Evolutionary conservation across 2,113 vertebrate genomes (phyloP), one percentile per base, ranked within the genome.

Genomic region (Perognathus longimembris): DNA sequence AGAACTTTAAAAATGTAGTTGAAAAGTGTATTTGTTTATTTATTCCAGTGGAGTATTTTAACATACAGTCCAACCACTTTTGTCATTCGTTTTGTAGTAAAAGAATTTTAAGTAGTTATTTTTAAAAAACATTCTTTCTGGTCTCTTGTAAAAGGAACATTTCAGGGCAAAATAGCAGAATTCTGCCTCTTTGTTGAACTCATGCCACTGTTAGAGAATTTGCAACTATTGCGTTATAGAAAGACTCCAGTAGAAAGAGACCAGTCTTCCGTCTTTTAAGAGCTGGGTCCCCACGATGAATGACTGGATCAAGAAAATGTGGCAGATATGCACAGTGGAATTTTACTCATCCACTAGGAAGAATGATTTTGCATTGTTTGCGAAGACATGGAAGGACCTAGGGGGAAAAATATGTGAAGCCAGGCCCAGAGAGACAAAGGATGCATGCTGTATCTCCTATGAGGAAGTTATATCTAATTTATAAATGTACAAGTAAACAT

Each of bases 241-340:
- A 63, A 89, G 59, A 70, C 17, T 8, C 22, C 42, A 54, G 15
- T 40, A 81, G 69, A 89, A 63, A 89, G 59, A 70, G 22, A 8
- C 22, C 42, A 74, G 64, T 86, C 80, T 93, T 92, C 71, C 87
- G 50, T 80, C 57, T 93, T 96, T 93, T 86, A 87, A 89, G 4
- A 96, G 87, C 92, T 78, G 40, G 66, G 50, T 54, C 15, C 17
- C 15, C 50, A 17, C 14, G 15, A 15, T 54, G 50, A 54, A 54
- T 54, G 50, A 54, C 50, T 18, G 50, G 50, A 17, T 54, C 15
- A 54, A 54, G 15, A 54, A 54, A 54, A 54, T 15, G 50, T 54
- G 15, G 50, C 50, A 54, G 50, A 54, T 54, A 18, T 54, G 17
- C 50, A 54, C 50, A 54, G 17, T 54, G 50, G 50, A 54, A 18